Conservation (phyloP, 1,140 invertebrate genomes). For the Leptinotarsa texana region DNA sequence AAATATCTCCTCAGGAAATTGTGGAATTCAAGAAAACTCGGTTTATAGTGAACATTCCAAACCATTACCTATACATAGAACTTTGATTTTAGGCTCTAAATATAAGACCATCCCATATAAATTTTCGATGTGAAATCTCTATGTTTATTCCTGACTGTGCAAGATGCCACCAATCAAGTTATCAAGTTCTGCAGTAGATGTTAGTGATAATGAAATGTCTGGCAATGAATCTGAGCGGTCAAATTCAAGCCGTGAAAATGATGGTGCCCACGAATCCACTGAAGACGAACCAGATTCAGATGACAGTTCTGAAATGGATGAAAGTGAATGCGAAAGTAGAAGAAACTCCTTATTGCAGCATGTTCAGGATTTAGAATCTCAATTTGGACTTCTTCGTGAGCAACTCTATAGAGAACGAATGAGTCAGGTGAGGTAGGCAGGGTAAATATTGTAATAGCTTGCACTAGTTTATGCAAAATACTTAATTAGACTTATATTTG, state of each 20-base stretch:
- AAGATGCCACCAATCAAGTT: constrained; percentile 50
- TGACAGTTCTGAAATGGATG: constrained; percentile 89
- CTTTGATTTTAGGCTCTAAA: too few species aligned
- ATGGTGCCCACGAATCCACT: constrained; percentile 69
- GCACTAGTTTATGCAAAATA: too few species aligned
- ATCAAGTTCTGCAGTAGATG: constrained; percentile 61
- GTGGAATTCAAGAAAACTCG: too few species aligned
- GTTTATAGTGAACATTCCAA: too few species aligned
- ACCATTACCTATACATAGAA: too few species aligned
- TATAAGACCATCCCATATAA: too few species aligned
- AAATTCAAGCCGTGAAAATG: constrained; percentile 61
- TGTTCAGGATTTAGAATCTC: constrained; percentile 83
- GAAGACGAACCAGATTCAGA: constrained; percentile 76
- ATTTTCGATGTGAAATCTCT: too few species aligned
- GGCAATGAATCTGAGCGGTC: constrained; percentile 67
- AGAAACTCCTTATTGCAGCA: constrained; percentile 83
- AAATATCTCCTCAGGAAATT: too few species aligned
- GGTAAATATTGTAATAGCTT: too few species aligned
- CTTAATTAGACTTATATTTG: too few species aligned
- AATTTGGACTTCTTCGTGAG: constrained; percentile 85
- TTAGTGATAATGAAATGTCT: constrained; percentile 63
- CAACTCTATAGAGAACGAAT: constrained; percentile 87
- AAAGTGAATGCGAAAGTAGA: constrained; percentile 85
- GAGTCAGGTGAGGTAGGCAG: constrained; percentile 57
- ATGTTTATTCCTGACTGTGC: too few species aligned